Evolutionary conservation across 2,888 invertebrate genomes (phyloP).

Genomic region (Steromphala cineraria): DNA sequence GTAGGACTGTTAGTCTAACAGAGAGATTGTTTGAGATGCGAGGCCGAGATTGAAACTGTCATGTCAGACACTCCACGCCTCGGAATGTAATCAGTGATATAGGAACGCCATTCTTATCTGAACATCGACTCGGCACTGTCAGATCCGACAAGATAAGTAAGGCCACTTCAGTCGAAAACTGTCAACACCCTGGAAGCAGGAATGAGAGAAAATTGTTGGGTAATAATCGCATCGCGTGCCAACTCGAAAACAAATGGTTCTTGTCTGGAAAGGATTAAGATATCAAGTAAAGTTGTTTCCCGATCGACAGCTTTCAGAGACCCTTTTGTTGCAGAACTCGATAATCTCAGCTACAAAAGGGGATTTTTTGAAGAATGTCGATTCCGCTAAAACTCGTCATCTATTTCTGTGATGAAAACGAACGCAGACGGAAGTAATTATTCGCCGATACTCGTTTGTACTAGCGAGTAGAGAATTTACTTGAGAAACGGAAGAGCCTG

Average conservation of each 20-base stretch:
- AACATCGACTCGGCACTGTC: background rate
- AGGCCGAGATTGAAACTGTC: background rate
- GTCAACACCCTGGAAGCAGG: background rate
- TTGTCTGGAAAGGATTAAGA: background rate
- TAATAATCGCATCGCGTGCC: background rate
- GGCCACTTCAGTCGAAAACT: background rate
- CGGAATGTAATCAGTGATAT: slow-evolving; percentile 6
- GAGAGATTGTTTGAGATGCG: background rate
- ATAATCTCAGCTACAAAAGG: slow-evolving; percentile 2
- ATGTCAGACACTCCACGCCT: background rate
- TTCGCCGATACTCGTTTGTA: slow-evolving; percentile 26
- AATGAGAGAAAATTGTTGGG: slow-evolving; percentile 9
- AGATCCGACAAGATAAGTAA: slow-evolving; percentile 7
- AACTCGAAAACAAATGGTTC: background rate
- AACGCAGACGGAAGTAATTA: slow-evolving; percentile 30
- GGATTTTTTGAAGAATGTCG: background rate
- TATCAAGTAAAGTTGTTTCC: background rate
- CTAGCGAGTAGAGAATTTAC: slow-evolving; percentile 14
- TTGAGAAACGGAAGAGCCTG: slow-evolving; percentile 22
- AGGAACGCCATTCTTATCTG: background rate
- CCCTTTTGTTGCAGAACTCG: background rate
- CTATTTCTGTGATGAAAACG: slow-evolving; percentile 20
- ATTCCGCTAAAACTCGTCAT: slow-evolving; percentile 1
- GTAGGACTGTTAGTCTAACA: background rate
- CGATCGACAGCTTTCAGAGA: background rate